Evolutionary conservation across 2,888 invertebrate genomes (phyloP), one percentile per base, ranked within the genome.

Genomic region (Dynastes maya): DNA sequence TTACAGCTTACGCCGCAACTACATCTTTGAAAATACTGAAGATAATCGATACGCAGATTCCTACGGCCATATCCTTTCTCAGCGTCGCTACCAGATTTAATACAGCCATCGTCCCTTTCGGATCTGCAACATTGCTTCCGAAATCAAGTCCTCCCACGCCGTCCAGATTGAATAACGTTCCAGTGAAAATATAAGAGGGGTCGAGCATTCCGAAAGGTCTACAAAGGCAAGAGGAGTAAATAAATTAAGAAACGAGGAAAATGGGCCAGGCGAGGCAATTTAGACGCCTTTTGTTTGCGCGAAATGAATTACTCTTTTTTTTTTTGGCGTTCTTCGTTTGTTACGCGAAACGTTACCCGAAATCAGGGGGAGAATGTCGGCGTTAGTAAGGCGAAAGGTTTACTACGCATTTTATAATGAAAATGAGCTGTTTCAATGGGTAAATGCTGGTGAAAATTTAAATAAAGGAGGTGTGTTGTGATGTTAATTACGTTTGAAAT

Each of bases 81-180:
- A 1, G 51, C 51, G 51, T 51, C 8, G n/a, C n/a, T 13, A 51
- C 9, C 2, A 51, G n/a, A 51, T 51, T 51, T 51, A 51, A 51
- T 51, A 51, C 13, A n/a, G 51, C 8, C 51, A 0, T n/a, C n/a
- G 32, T 32, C 51, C 51, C 2, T 32, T 32, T 32, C 32, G 32
- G 32, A 32, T 32, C 13, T 8, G n/a, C n/a, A 9, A 51, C 2
- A 2, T 13, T 13, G 51, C 51, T 32, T 2, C 53, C 16, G 53
- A 53, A 16, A 53, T 53, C 53, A 53, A 53, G 53, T 16, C 53
- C 13, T 32, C 53, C 16, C 53, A n/a, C 16, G n/a, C n/a, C 13
- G 53, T 53, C 53, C 53, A 53, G 53, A 53, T 53, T 53, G n/a
- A 53, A 53, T 53, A 53, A 53, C 53, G 53, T 53, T 53, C n/a